phyloP scores from a whole-genome alignment of 2,113 vertebrate species.

The Mus pahari region DNA sequence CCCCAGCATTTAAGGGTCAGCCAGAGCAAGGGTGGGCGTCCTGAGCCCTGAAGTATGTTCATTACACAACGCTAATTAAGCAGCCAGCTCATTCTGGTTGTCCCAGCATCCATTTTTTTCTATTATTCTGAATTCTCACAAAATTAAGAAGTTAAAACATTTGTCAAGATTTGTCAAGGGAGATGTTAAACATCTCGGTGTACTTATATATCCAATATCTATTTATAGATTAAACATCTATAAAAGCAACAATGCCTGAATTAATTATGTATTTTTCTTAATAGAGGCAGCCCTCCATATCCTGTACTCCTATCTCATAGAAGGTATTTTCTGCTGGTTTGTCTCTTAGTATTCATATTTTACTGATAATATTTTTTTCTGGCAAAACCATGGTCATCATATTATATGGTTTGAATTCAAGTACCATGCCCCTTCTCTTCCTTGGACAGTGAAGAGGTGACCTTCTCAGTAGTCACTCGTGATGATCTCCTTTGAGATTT shows the following conservation, averaged over 20 bases:
- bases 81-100: background rate
- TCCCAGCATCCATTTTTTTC: background rate
- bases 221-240: background rate
- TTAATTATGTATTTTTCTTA: background rate
- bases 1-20: background rate
- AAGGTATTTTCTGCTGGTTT: background rate
- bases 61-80: background rate
- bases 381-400: background rate
- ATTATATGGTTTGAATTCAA: background rate
- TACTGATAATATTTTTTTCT: background rate
- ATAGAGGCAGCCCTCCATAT: background rate
- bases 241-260: background rate
- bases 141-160: background rate
- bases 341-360: constrained; percentile 15
- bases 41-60: background rate
- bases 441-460: background rate
- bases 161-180: background rate
- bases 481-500: background rate
- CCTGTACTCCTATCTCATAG: background rate
- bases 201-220: background rate
- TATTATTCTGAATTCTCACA: background rate
- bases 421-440: background rate
- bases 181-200: background rate
- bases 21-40: background rate
- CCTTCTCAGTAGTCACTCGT: background rate